phyloP scores from a whole-genome alignment of 2,113 vertebrate genomes.

The Chaetura pelagica region DNA sequence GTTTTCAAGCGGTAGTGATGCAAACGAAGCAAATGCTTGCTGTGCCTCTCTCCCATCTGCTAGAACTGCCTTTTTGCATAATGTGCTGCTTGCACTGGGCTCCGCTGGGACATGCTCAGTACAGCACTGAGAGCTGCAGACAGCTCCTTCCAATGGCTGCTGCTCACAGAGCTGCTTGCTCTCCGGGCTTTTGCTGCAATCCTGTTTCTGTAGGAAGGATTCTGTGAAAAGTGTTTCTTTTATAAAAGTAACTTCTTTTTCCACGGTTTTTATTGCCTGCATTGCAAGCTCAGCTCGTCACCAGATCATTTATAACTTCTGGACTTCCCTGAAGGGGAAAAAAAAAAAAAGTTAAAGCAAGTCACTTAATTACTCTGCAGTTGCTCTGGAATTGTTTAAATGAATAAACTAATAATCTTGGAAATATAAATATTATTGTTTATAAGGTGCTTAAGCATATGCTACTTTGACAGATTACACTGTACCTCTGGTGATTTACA shows the following conservation, averaged over 20 bases:
- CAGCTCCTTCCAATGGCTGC: slow-evolving; percentile 78
- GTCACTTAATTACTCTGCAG: neutral
- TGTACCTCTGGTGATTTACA: neutral
- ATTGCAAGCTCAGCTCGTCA: neutral
- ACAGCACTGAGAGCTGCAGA: slow-evolving; percentile 68
- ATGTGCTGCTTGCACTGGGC: slow-evolving; percentile 79
- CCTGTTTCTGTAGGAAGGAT: slow-evolving; percentile 76
- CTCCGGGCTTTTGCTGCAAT: slow-evolving; percentile 3
- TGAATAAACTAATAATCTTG: neutral
- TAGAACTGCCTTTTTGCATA: slow-evolving; percentile 81
- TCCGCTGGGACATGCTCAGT: slow-evolving; percentile 82
- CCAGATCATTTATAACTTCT: neutral
- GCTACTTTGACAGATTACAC: neutral
- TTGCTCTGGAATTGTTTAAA: neutral
- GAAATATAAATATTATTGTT: slow-evolving; percentile 21
- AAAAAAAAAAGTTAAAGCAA: neutral
- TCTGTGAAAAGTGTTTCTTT: slow-evolving; percentile 79
- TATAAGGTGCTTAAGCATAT: neutral
- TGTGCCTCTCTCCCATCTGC: slow-evolving; percentile 80
- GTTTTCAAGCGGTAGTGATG: slow-evolving; percentile 76
- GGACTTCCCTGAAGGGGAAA: neutral
- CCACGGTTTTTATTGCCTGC: slow-evolving; percentile 79
- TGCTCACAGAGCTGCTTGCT: slow-evolving; percentile 49
- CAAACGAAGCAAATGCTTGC: slow-evolving; percentile 71
- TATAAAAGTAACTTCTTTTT: slow-evolving; percentile 78